Conservation (phyloP, 1,140 invertebrate genomes). For the Asbolus verrucosus region DNA sequence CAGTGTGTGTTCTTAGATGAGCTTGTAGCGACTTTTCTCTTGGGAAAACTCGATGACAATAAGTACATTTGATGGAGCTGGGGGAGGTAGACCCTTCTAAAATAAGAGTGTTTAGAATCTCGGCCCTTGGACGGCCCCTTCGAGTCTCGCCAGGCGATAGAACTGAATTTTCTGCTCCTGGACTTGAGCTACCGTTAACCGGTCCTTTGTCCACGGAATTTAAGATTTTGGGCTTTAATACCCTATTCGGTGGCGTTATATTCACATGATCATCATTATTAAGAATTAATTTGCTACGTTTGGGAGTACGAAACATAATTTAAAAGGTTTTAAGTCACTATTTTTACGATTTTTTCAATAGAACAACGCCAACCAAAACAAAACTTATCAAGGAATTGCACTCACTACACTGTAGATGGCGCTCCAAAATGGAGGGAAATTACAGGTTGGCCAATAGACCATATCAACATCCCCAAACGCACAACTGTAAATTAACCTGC, state of each 20-base stretch:
- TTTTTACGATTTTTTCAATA: conserved; percentile 37
- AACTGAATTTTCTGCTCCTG: conserved; percentile 57
- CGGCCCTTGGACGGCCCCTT: conserved; percentile 79
- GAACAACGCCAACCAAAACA: conserved; percentile 53
- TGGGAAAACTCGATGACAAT: conserved; percentile 82
- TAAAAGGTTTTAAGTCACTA: conserved; percentile 49
- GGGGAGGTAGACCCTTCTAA: conserved; percentile 78
- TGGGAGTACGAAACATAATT: conserved; percentile 62
- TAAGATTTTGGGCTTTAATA: conserved; percentile 55
- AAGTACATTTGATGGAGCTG: conserved; percentile 80
- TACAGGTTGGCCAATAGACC: conserved; percentile 5
- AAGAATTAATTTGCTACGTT: conserved; percentile 57
- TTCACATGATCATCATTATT: conserved; percentile 54
- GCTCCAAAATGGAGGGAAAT: conserved; percentile 51
- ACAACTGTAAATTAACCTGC: conserved; percentile 36
- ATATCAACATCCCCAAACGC: background rate
- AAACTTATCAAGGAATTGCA: conserved; percentile 48
- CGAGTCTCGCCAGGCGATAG: conserved; percentile 63
- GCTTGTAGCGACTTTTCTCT: conserved; percentile 85
- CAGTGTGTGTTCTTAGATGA: conserved; percentile 85
- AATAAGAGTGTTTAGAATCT: conserved; percentile 78
- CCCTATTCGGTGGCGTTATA: conserved; percentile 56
- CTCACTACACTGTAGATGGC: conserved; percentile 42
- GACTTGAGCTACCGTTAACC: conserved; percentile 57
- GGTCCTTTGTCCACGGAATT: conserved; percentile 60